phyloP scores from a whole-genome alignment of 2,113 vertebrate genomes.

The Etia nguti region DNA sequence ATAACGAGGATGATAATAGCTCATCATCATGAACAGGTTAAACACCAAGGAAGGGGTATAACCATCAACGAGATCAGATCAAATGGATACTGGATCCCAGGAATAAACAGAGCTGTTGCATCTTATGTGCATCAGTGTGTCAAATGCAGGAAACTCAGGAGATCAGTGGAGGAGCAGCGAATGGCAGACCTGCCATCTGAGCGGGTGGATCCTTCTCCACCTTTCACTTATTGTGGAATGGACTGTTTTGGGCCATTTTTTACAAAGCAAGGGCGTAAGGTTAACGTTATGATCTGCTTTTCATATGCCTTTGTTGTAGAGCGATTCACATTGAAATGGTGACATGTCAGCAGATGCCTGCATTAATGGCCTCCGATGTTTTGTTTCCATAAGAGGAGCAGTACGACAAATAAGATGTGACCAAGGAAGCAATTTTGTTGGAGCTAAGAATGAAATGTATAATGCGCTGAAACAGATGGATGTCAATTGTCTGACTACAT shows the following conservation, averaged over 20 bases:
- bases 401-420: background rate
- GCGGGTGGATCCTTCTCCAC: background rate
- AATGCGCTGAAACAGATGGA: too few species aligned
- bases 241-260: too few species aligned
- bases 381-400: background rate
- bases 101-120: background rate
- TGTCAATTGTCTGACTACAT: background rate
- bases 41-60: too few species aligned
- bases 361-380: background rate
- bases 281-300: too few species aligned
- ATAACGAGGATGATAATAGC: too few species aligned
- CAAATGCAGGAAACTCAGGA: background rate
- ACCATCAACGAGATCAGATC: background rate
- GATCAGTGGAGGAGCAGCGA: background rate
- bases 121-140: background rate
- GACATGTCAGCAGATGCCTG: background rate
- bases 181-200: background rate
- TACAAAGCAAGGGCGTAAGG: too few species aligned
- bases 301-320: too few species aligned
- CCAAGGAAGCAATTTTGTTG: background rate
- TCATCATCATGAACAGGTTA: too few species aligned
- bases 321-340: too few species aligned
- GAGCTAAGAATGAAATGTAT: background rate
- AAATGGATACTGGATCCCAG: background rate
- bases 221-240: too few species aligned